Conservation (phyloP, 2,113 vertebrate genomes). For the Maccullochella peelii region DNA sequence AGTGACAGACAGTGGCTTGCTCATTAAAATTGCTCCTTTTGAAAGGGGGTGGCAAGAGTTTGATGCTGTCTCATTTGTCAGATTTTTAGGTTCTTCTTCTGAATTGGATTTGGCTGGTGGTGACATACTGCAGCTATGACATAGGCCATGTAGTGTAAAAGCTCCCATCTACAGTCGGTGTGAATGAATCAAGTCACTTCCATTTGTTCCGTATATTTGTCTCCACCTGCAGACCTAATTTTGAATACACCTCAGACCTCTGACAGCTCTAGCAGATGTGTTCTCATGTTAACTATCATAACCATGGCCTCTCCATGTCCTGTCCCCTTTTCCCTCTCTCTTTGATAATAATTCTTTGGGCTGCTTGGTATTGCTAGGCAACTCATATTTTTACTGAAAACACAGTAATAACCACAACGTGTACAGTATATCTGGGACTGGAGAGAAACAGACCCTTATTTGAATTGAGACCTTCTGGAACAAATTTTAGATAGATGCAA, state of each 20-base stretch:
- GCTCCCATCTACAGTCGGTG: neutral
- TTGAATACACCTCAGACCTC: constrained; percentile 46
- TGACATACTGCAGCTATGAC: constrained; percentile 12
- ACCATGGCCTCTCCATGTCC: constrained; percentile 26
- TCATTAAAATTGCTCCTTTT: constrained; percentile 35
- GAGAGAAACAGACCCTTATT: constrained; percentile 46
- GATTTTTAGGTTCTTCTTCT: neutral
- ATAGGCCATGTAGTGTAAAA: neutral
- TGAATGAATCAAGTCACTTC: constrained; percentile 24
- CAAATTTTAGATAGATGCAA: constrained; percentile 35
- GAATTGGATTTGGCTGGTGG: constrained; percentile 17
- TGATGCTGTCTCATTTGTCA: constrained; percentile 24
- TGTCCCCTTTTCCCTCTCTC: neutral
- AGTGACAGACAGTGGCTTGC: constrained; percentile 57
- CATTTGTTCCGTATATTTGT: constrained; percentile 18
- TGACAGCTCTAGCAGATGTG: constrained; percentile 38
- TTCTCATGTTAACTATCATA: constrained; percentile 43
- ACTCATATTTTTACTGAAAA: constrained; percentile 37
- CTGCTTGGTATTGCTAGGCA: constrained; percentile 17
- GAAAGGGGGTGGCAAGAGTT: neutral
- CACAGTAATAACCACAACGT: constrained; percentile 27
- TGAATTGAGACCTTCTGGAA: constrained; percentile 50
- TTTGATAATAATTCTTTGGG: constrained; percentile 29
- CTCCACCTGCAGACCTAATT: constrained; percentile 29
- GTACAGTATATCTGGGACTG: constrained; percentile 21